Base-by-base conservation (phyloP, 2,797 vertebrate species). In the Pipistrellus kuhlii region DNA sequence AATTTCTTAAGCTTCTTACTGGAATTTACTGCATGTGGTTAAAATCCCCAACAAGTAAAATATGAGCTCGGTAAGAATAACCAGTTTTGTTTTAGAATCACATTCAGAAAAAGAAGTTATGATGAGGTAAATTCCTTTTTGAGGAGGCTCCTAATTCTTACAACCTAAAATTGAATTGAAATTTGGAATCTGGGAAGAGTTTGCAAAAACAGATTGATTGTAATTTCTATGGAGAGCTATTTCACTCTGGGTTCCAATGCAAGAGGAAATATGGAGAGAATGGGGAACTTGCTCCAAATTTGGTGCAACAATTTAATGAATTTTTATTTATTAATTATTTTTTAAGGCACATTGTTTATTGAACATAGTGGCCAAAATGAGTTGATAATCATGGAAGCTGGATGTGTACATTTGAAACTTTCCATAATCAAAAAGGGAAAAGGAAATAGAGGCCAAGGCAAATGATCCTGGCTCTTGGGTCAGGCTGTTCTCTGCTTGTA, bases 1-100 rank as follows among this genome's bases (percentile, higher is more conserved):
- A 88, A 62, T 14, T 71, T 51, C 77, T 89, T 90, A 96, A 94
- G 82, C 89, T 85, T 92, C 95, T 97, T 97, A 95, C 91, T 32
- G 76, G 94, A 96, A 97, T 95, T 94, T 88, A 77, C 64, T 83
- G 71, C 44, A 44, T 44, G 93, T 93, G 71, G 88, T 88, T 95
- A 95, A 96, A 95, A 94, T 96, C 82, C 81, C 94, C 75, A 83
- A 44, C 8, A 91, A 80, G 85, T 48, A 86, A 95, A 85, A 81
- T 94, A 88, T 81, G 81, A 94, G 78, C 73, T 82, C 90, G 95
- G 81, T 85, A 85, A 72, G 44, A 76, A 73, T 25, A 41, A 76
- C 76, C 76, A 21, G 75, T 81, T 94, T 86, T 94, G 71, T 90
- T 88, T 84, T 76, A 69, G 88, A 80, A 27, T 59, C 25, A 2